Base-by-base conservation (phyloP, 2,888 invertebrate genomes). In the Mythimna pallens region DNA sequence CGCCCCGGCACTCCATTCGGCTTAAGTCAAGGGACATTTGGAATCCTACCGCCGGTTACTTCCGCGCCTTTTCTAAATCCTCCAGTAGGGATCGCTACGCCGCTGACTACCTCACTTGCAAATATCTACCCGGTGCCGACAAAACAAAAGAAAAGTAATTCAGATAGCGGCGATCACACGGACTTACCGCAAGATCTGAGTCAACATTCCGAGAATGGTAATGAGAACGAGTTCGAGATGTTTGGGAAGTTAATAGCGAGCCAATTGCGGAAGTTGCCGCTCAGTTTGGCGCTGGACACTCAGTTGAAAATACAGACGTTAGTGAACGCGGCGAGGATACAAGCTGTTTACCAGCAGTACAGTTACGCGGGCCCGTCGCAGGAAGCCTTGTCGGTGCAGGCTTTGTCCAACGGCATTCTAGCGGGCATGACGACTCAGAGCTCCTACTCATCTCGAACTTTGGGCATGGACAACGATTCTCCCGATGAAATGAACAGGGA, bases 141-240 rank as follows among this genome's bases (percentile, higher is more conserved):
- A n/a, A 96, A 96, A 89, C 94, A 94, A 89, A 96, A 95, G 90
- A 96, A 96, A 84, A 86, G 84, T 52, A 91, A 86, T 77, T 91
- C 88, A 68, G 94, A 94, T 73, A 91, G 91, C 81, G 92, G 91
- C 22, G 95, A 95, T 70, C 92, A 90, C 78, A 90, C 91, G 17
- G 95, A 96, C 78, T 85, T 92, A 67, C 95, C 96, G 34, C 96
- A 96, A 84, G 96, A 96, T 86, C 87, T 96, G 82, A 96, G 95
- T 85, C 96, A 96, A 88, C 94, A 95, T 88, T 92, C 95, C 30
- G 96, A 96, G 80, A 93, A 91, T 78, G 95, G 93, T 47, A 95
- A 94, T 81, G 96, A 96, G 80, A 96, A 96, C 79, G 96, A 96
- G 87, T 96, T 96, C 65, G 96, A 96, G 87, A 96, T 96, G 96